Conservation (phyloP, 2,113 vertebrate genomes). For the Eretmochelys imbricata region DNA sequence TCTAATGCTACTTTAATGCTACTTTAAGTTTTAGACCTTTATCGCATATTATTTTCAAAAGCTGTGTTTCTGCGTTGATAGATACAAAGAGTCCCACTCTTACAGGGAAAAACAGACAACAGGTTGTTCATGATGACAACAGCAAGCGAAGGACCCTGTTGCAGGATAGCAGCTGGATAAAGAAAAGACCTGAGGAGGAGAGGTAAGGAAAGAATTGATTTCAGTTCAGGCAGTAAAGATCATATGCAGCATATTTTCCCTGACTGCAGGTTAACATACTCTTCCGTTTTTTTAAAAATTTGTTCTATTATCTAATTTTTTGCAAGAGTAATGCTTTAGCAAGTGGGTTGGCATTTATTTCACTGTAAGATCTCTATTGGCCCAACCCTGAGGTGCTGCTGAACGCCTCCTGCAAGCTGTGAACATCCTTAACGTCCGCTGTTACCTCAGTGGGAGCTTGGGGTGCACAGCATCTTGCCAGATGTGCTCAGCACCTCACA, state of each 20-base stretch:
- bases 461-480: neutral
- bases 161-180: conserved; percentile 95
- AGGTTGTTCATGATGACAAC: conserved; percentile 80
- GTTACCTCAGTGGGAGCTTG: neutral
- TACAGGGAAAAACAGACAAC: conserved; percentile 70
- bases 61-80: conserved; percentile 34
- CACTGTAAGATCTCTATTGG: neutral
- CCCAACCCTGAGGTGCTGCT: neutral
- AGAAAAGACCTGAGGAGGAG: conserved; percentile 82
- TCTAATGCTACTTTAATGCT: neutral
- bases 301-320: neutral
- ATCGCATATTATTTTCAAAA: neutral
- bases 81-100: conserved; percentile 68
- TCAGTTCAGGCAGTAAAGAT: neutral
- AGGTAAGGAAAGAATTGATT: conserved; percentile 49
- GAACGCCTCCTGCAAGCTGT: neutral
- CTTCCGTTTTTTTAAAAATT: neutral
- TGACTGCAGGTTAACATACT: neutral
- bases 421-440: neutral
- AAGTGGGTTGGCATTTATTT: neutral
- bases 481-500: neutral
- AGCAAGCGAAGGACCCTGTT: conserved; percentile 82
- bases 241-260: neutral
- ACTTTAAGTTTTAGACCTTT: neutral
- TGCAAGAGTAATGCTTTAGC: neutral